Evolutionary conservation across 2,113 vertebrate species (phyloP).

Genomic region (Sylvilagus bachmani): DNA sequence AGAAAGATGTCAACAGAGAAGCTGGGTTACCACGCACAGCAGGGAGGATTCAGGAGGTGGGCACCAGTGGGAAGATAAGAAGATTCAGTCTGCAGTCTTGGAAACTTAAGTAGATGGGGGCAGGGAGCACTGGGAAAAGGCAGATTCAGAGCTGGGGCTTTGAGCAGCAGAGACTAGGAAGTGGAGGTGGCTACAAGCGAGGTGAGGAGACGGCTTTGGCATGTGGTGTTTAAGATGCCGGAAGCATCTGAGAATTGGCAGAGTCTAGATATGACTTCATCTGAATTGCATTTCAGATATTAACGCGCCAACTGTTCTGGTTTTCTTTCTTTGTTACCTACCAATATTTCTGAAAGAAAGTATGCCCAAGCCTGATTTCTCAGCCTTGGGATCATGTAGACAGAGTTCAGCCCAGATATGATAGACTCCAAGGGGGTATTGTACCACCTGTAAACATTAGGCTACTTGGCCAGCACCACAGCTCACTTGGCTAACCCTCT

Average conservation of each 20-base stretch:
- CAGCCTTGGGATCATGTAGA: neutral
- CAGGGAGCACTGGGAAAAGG: neutral
- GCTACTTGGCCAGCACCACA: too few species aligned
- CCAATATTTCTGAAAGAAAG: conserved; percentile 52
- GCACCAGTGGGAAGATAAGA: neutral
- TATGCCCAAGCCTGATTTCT: conserved; percentile 46
- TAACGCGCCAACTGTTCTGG: conserved; percentile 72
- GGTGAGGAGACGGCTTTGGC: conserved; percentile 49
- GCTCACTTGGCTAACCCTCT: too few species aligned
- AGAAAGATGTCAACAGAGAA: neutral
- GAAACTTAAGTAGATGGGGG: neutral
- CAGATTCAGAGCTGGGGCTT: neutral
- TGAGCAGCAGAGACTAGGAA: neutral
- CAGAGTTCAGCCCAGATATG: neutral
- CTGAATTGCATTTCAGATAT: conserved; percentile 80
- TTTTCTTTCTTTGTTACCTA: conserved; percentile 76
- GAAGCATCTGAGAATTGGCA: conserved; percentile 80
- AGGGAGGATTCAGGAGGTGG: neutral
- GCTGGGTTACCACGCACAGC: neutral
- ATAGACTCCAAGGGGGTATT: neutral
- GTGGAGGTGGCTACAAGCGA: conserved; percentile 53
- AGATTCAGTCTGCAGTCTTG: neutral
- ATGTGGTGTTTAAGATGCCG: conserved; percentile 68
- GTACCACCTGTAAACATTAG: neutral
- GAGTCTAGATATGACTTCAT: conserved; percentile 74